Conservation (phyloP, 1,140 invertebrate genomes). For the Mya arenaria region DNA sequence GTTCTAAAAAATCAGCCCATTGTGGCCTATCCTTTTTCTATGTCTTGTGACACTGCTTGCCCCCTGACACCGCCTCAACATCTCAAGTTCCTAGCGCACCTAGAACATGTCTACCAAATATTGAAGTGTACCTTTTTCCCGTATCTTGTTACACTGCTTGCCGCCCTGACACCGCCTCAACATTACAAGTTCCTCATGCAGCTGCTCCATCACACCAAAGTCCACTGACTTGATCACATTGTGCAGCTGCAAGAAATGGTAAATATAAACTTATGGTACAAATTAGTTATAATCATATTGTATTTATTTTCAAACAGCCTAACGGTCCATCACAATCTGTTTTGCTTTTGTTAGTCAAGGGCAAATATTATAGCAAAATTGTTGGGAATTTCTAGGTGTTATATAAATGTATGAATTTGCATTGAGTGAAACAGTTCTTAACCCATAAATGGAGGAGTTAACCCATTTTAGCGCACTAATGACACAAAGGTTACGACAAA, state of each 20-base stretch:
- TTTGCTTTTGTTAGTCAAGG: neutral
- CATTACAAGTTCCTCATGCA: conserved; percentile 74
- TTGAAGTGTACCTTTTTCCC: conserved; percentile 33
- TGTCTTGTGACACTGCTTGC: no score
- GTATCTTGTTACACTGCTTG: conserved; percentile 69
- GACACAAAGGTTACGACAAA: no score
- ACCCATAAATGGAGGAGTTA: no score
- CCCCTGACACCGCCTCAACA: no score
- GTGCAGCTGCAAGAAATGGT: conserved; percentile 61
- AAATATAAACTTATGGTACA: neutral
- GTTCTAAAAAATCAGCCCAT: no score
- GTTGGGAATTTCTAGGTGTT: neutral
- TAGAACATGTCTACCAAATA: neutral
- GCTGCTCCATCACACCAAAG: conserved; percentile 75
- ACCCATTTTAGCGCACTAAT: no score
- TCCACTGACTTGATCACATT: conserved; percentile 77
- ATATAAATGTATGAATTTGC: neutral
- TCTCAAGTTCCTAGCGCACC: no score
- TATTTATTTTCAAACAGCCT: neutral
- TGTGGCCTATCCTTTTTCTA: no score
- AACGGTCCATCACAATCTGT: neutral
- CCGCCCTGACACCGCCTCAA: conserved; percentile 77
- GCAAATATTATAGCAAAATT: neutral
- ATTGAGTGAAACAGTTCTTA: neutral
- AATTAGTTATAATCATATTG: neutral